phyloP scores from a whole-genome alignment of 2,113 vertebrate genomes.

The Fulica atra region DNA sequence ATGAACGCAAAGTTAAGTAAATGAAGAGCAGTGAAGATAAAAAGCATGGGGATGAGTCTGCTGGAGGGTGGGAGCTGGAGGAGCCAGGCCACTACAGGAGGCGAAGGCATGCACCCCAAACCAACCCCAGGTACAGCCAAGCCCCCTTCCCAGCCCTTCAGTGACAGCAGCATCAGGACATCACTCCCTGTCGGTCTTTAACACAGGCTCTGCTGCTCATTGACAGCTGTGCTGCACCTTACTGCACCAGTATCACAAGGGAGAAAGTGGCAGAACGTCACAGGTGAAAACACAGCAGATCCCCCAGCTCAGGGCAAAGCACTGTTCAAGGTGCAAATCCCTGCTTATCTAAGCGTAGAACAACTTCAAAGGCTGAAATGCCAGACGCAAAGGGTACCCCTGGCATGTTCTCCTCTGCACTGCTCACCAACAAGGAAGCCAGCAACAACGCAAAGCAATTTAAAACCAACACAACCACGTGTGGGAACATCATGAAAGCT shows the following conservation, averaged over 20 bases:
- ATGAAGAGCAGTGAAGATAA: conserved; percentile 1
- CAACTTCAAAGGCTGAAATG: background rate
- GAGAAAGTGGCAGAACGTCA: background rate
- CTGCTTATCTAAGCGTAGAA: background rate
- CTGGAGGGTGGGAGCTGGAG: background rate
- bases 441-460: background rate
- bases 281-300: background rate
- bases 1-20: conserved; percentile 34
- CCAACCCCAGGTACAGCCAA: background rate
- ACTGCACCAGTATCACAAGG: background rate
- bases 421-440: background rate
- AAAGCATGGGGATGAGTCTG: background rate
- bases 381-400: background rate
- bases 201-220: background rate
- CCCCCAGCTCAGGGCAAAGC: background rate
- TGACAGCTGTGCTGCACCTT: background rate
- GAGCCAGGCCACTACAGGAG: background rate
- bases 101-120: accelerated
- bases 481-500: background rate
- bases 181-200: accelerated
- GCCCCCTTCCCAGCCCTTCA: accelerated
- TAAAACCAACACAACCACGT: background rate
- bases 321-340: background rate
- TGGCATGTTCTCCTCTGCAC: background rate
- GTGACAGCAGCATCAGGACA: background rate